Percentiles rank a stretch among this genome's conserved stretches.
phyloP scores from a whole-genome alignment of 2,888 invertebrate species.

The Thereva unica region DNA sequence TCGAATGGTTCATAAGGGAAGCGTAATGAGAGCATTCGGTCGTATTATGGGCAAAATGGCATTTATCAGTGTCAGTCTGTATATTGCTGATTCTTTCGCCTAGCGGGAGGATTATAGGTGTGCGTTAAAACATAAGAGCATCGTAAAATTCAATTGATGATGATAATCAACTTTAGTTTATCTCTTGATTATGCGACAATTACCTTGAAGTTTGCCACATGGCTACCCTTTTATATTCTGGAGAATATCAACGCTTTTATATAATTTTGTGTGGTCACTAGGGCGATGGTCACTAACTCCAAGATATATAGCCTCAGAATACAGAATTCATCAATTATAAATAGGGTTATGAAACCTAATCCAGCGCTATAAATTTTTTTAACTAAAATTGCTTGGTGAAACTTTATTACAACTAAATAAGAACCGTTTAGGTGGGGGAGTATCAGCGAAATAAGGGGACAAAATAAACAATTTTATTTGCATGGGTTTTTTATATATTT shows the following conservation, averaged over 20 bases:
- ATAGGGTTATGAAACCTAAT: too few relatives aligned
- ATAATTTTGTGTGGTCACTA: neutral
- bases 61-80: conserved; percentile 24
- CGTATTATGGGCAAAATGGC: conserved; percentile 20
- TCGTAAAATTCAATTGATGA: conserved; percentile 41
- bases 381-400: too few relatives aligned
- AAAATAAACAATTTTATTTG: too few relatives aligned
- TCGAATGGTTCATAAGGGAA: conserved; percentile 21
- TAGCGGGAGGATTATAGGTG: conserved; percentile 23
- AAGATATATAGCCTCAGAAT: too few relatives aligned
- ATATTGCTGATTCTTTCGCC: neutral
- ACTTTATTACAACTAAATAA: too few relatives aligned
- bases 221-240: conserved; percentile 23
- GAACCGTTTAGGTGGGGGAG: too few relatives aligned
- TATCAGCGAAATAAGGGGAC: too few relatives aligned
- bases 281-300: too few relatives aligned
- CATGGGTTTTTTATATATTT: too few relatives aligned
- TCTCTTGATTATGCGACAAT: conserved; percentile 37
- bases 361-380: too few relatives aligned
- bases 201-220: conserved; percentile 35
- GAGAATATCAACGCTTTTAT: conserved; percentile 7
- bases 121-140: conserved; percentile 24
- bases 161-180: conserved; percentile 38
- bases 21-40: conserved; percentile 24
- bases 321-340: too few relatives aligned